Evolutionary conservation across 2,888 invertebrate genomes (phyloP).

Genomic region (Tineola bisselliella): DNA sequence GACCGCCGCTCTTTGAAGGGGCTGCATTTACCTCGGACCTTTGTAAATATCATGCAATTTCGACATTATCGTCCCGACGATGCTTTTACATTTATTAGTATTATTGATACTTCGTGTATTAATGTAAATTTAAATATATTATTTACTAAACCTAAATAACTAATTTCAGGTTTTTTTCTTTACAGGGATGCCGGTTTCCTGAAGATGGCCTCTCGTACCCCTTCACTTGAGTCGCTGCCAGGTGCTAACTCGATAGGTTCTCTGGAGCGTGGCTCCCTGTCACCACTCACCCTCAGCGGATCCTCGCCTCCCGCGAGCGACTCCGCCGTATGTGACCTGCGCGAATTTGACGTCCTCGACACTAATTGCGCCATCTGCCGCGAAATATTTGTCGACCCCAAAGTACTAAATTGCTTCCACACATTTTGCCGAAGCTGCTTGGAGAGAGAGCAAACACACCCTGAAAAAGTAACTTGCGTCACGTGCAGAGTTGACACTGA

Average conservation of each 20-base stretch:
- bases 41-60: conserved; percentile 42
- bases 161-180: conserved; percentile 24
- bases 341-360: conserved; percentile 70
- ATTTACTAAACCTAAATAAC: conserved; percentile 15
- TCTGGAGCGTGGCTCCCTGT: conserved; percentile 83
- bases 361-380: conserved; percentile 77
- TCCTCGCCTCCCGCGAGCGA: conserved; percentile 88
- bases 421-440: conserved; percentile 85
- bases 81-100: conserved; percentile 34
- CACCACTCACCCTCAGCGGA: conserved; percentile 85
- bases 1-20: conserved; percentile 33
- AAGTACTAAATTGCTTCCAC: conserved; percentile 84
- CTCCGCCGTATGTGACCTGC: conserved; percentile 82
- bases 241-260: conserved; percentile 93
- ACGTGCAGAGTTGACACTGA: conserved; percentile 68
- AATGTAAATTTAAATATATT: background rate
- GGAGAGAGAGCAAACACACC: conserved; percentile 75
- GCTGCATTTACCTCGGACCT: conserved; percentile 27
- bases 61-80: conserved; percentile 31
- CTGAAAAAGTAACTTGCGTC: conserved; percentile 81
- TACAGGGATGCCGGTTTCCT: conserved; percentile 87
- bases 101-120: conserved; percentile 10
- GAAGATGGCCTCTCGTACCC: conserved; percentile 94
- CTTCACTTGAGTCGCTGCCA: conserved; percentile 91
- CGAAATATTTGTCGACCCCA: conserved; percentile 78